Base-by-base conservation (phyloP, 1,140 invertebrate species). In the Choristoneura fumiferana region DNA sequence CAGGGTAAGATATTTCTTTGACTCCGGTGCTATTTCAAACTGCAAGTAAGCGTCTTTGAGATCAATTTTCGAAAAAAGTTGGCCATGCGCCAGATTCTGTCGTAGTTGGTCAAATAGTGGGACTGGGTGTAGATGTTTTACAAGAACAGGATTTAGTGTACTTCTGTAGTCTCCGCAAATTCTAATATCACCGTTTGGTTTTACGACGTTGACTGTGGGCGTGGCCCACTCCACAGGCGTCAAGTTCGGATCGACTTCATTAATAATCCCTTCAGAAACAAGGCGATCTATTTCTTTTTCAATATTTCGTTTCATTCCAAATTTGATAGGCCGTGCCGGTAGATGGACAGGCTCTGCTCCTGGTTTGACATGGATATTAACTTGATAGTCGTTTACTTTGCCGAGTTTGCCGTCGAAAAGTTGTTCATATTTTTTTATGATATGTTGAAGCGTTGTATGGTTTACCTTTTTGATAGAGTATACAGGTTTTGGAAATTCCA, bases 91-190 rank as follows among this genome's bases (percentile, higher is more conserved):
- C 3, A 57, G 54, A 35, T 15, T 49, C 39, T 56, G 57, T 29
- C 62, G 34, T 29, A 59, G 18, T 14, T 63, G 56, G 12, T 59
- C 62, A 29, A 63, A 63, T 14, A 49, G 22, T 40, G 53, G 53
- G 4, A 59, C 39, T 52, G 57, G 57, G 38, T 63, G 62, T 17
- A 40, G 0, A 22, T 58, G 45, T 43, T 39, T 62, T 0, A 58
- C 17, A 8, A 62, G 14, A 8, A 45, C 55, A 37, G 43, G 36
- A 29, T 62, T 62, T 37, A 62, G 6, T 14, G 60, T 58, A 8
- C 15, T 54, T 1, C 56, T 36, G 18, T 54, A 58, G 29, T 62
- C 52, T 18, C 49, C 60, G 38, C 52, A 53, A 52, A 52, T 38
- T 52, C 40, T 8, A n/a, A 43, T 57, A 9, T 57, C 36, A 9